Evolutionary conservation across 2,888 invertebrate genomes (phyloP).

Genomic region (Parochlus steinenii): DNA sequence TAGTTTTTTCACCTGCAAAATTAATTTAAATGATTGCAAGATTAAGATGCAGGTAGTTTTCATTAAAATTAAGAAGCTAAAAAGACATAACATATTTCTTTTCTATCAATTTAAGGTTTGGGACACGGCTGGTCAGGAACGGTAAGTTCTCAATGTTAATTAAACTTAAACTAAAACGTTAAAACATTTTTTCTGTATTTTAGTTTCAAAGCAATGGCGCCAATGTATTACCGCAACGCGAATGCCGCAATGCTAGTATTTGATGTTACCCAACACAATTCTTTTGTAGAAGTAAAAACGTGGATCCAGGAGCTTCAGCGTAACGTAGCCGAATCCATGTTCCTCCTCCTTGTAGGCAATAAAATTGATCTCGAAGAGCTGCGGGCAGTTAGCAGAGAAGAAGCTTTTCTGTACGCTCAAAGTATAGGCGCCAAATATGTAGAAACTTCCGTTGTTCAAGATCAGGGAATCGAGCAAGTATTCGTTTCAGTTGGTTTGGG

Average conservation of each 20-base stretch:
- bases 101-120: conserved; percentile 20
- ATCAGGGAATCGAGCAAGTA: conserved; percentile 59
- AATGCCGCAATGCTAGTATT: conserved; percentile 79
- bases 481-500: conserved; percentile 49
- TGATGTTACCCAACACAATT: conserved; percentile 60
- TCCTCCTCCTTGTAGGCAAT: conserved; percentile 69
- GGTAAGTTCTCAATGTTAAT: conserved; percentile 13
- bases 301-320: conserved; percentile 69
- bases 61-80: conserved; percentile 8
- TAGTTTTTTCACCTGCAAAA: conserved; percentile 74
- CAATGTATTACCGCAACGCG: conserved; percentile 87
- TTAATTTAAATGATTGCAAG: conserved; percentile 50
- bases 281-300: conserved; percentile 63
- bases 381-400: conserved; percentile 45
- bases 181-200: conserved; percentile 34
- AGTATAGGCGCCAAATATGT: conserved; percentile 70
- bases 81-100: not conserved
- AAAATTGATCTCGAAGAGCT: conserved; percentile 57
- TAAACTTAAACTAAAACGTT: not conserved
- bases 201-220: conserved; percentile 72
- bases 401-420: conserved; percentile 58
- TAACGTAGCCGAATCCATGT: conserved; percentile 65
- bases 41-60: conserved; percentile 56
- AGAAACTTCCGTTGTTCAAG: conserved; percentile 67
- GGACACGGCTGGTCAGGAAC: conserved; percentile 31